Evolutionary conservation across 1,140 invertebrate species (phyloP), one percentile per base, ranked within the genome.

Genomic region (Xylocopa sonorina): DNA sequence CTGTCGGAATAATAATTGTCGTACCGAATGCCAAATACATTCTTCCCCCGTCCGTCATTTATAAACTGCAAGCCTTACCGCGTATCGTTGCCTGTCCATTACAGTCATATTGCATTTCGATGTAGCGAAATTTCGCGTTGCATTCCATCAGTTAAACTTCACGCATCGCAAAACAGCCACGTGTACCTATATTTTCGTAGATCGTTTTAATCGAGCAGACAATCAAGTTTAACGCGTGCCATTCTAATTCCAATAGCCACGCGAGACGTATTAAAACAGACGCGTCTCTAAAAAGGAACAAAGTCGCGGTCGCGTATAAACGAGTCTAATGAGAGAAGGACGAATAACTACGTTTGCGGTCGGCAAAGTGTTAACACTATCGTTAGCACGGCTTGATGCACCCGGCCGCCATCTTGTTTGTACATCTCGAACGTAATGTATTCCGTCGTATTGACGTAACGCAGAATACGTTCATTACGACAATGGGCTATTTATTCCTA

Each of bases 1-100:
- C 81, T 48, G 50, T 81, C 63, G 72, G 83, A 85, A 85, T 84
- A 85, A 77, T 85, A 85, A 85, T 85, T 81, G 78, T 85, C 78
- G 78, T 81, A 29, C 60, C 32, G 78, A 75, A 71, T 80, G 51
- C 60, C 34, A 71, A 85, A 81, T 78, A 57, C 75, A 38, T 73
- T 78, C 51, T 57, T 77, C 67, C 58, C 34, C 57, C 50, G 73
- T 81, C 43, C 58, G 48, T 81, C 67, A 55, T 66, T 67, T 76
- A 80, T 32, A 79, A 34, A 74, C 76, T 60, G 48, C 69, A 38
- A 48, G 29, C 18, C 18, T 82, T 68, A 46, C 46, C 41, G 21
- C 51, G 60, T 43, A 24, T 43, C 38, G 50, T 67, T 43, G 50
- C 38, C 34, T n/a, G 50, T 34, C 57, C 53, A 34, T 76, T 68